Conservation (phyloP, 2,113 vertebrate genomes). For the Canis aureus region DNA sequence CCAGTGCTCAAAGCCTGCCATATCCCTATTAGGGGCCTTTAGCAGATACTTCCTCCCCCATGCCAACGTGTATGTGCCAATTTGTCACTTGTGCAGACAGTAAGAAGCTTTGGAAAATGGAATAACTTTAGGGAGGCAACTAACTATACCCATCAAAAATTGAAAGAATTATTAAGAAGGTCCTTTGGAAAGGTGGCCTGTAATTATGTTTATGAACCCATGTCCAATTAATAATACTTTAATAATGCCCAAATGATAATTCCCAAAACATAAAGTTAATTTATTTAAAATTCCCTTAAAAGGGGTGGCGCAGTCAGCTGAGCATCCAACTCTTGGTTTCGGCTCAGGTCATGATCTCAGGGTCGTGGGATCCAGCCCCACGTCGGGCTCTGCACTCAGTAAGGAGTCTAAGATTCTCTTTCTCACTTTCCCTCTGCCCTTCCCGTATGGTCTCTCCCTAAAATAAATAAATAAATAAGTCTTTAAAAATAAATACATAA, state of each 20-base stretch:
- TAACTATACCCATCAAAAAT: conserved; percentile 54
- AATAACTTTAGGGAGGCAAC: conserved; percentile 52
- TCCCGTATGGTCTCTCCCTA: neutral
- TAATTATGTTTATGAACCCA: conserved; percentile 61
- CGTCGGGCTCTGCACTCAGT: neutral
- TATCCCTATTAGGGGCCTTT: conserved; percentile 11
- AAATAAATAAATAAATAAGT: neutral
- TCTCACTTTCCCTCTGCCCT: neutral
- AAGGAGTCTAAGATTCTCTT: neutral
- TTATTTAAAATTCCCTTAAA: conserved; percentile 56
- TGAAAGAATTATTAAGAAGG: neutral
- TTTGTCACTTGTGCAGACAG: conserved; percentile 46
- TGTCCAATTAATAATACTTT: conserved; percentile 50
- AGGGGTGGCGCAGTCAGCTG: neutral
- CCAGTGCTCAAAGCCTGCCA: neutral
- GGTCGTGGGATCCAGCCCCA: neutral
- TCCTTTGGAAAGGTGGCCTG: conserved; percentile 53
- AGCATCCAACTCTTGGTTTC: neutral
- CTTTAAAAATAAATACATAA: neutral
- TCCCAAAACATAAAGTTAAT: conserved; percentile 56
- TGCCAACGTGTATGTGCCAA: neutral
- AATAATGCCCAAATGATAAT: conserved; percentile 56
- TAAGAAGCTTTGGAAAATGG: conserved; percentile 53
- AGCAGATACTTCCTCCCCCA: conserved; percentile 47
- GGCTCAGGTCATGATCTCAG: neutral